Evolutionary conservation across 2,797 vertebrate species (phyloP), one percentile per base, ranked within the genome.

Genomic region (Sebastiscus tertius): DNA sequence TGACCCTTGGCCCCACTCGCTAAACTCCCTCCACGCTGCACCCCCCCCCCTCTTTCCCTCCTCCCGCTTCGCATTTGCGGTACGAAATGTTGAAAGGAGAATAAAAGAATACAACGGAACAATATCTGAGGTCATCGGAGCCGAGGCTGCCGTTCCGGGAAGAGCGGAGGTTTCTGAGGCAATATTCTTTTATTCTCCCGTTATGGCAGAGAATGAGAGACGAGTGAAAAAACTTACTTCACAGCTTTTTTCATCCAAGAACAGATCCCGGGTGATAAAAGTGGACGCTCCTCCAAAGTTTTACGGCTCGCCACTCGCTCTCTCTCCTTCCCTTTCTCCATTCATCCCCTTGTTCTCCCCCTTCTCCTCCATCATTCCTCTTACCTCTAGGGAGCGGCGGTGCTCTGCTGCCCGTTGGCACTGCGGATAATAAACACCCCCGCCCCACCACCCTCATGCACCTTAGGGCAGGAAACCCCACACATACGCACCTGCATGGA

Each of bases 401-500:
- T 84, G 60, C 81, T 83, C 80, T 79, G 85, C 85, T 87, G 91
- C 92, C 88, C 81, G 60, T 83, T 91, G 90, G 91, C 88, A 90
- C 80, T 33, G 87, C 14, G 49, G 87, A 88, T 86, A 83, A 89
- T 91, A 92, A 92, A 93, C 91, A 90, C 86, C 55, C 71, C 78
- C 67, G 9, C 76, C 60, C 33, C 58, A 13, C 79, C 67, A 24
- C 77, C 81, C 31, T 24, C 4, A 6, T 67, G 72, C 84, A 91
- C 91, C 88, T 90, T 74, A 62, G 90, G 91, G 84, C 91, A 92
- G 88, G 88, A 93, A 94, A 87, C 88, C 70, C 85, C 85, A 76
- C 71, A 4, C 71, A 79, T 73, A 72, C 86, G 85, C 94, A 95
- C 94, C 94, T 95, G 94, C 91, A 65, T 49, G 9, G 76, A 80